Base-by-base conservation (phyloP, 2,113 vertebrate genomes). In the Sorex araneus region DNA sequence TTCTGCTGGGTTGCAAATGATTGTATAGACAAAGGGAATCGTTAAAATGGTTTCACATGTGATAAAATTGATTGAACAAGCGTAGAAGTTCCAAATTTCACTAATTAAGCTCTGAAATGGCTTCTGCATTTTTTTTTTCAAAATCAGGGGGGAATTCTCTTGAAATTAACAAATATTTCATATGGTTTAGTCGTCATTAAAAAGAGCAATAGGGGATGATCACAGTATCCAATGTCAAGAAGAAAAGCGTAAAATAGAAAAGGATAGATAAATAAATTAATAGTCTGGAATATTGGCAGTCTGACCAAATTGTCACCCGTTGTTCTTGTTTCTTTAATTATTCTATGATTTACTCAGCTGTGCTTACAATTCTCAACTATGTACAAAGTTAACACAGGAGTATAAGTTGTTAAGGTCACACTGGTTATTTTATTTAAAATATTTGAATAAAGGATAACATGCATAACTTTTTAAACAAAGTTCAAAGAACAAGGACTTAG, bases 101-200 rank as follows among this genome's bases (percentile, higher is more conserved):
- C 87, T 94, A 97, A 84, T 97, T 96, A 97, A 97, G 85, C 71
- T 87, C 80, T 94, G 74, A 92, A 96, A 95, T 91, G 70, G 75
- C 87, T 96, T 95, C 74, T 84, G 94, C 96, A 77, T 82, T 89
- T 23, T 88, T 89, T 96, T 95, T 94, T 90, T 93, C 80, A 77
- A 96, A 93, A 85, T 79, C 84, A 94, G 57, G 12, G 4, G 4
- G 88, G 95, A 96, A 87, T 95, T 92, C 75, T 34, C 76, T 95
- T 96, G 77, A 96, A 97, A 92, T 93, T 82, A 97, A 96, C 63
- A 96, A 92, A 94, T 93, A 95, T 94, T 94, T 97, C 94, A 95
- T 94, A 92, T 90, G 28, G 74, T 88, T 74, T 96, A 95, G 93
- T 92, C 90, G 93, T 95, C 96, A 95, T 96, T 95, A 95, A 96